Percentiles rank a stretch among this genome's conserved stretches.
phyloP scores from a whole-genome alignment of 2,113 vertebrate genomes.

The Antigone vipio region DNA sequence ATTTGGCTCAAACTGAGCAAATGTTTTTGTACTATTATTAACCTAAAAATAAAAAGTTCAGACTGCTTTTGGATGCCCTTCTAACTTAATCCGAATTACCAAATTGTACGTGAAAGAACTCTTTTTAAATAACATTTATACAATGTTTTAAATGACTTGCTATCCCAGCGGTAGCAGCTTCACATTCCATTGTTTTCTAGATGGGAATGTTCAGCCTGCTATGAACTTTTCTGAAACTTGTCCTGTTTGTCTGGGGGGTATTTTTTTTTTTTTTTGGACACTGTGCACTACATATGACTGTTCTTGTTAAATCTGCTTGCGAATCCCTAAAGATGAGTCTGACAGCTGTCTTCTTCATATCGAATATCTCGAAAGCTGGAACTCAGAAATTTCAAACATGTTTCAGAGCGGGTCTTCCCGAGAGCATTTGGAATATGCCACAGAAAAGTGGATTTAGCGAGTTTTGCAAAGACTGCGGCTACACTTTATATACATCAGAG shows the following conservation, averaged over 20 bases:
- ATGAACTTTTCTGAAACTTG: slow-evolving; percentile 5
- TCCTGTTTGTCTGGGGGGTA: slow-evolving; percentile 1
- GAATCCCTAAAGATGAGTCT: not conserved
- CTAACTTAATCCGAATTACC: slow-evolving; percentile 30
- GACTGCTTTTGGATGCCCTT: slow-evolving; percentile 57
- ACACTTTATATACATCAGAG: not conserved
- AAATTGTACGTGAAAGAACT: slow-evolving; percentile 35
- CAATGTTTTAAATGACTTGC: slow-evolving; percentile 45
- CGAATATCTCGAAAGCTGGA: not conserved
- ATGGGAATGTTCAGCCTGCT: slow-evolving; percentile 15
- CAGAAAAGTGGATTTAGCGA: not conserved
- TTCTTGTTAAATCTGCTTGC: not conserved
- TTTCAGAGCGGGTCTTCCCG: not conserved
- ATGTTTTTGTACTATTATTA: slow-evolving; percentile 74
- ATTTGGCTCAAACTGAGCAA: slow-evolving; percentile 85
- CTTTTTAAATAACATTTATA: slow-evolving; percentile 49
- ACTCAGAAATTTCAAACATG: not conserved
- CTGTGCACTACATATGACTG: slow-evolving; percentile 57
- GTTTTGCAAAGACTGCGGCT: not conserved
- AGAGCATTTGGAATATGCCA: not conserved
- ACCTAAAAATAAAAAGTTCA: slow-evolving; percentile 49
- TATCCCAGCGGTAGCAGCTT: slow-evolving; percentile 28
- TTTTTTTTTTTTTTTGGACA: not conserved
- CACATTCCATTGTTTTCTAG: slow-evolving; percentile 54
- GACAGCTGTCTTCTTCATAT: not conserved